Evolutionary conservation across 2,113 vertebrate genomes (phyloP).

Genomic region (Coptodon rendalli): DNA sequence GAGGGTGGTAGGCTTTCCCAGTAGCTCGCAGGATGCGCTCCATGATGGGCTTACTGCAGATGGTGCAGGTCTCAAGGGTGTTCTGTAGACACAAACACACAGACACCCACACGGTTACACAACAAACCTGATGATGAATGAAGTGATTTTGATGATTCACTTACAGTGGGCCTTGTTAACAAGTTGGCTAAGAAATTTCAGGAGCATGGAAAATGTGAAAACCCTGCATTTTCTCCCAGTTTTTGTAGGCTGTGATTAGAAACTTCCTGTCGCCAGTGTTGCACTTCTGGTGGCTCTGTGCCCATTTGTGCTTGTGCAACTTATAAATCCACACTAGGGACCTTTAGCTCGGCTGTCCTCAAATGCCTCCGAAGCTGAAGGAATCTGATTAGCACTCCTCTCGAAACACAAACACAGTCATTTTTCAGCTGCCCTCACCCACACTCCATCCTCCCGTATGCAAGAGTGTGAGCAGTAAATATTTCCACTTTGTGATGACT

Average conservation of each 20-base stretch:
- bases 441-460: conserved; percentile 44
- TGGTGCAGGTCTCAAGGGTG: conserved; percentile 91
- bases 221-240: neutral
- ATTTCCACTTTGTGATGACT: conserved; percentile 77
- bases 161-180: neutral
- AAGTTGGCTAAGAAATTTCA: neutral
- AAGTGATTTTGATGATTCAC: neutral
- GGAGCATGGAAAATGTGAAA: neutral
- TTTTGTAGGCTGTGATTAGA: neutral
- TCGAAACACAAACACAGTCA: conserved; percentile 63
- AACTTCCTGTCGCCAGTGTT: neutral
- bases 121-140: neutral
- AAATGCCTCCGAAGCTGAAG: conserved; percentile 46
- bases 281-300: neutral
- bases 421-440: conserved; percentile 56
- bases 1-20: conserved; percentile 94
- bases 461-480: conserved; percentile 66
- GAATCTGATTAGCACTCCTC: conserved; percentile 66
- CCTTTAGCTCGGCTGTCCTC: conserved; percentile 43
- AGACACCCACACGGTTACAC: conserved; percentile 33
- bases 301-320: neutral
- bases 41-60: conserved; percentile 96
- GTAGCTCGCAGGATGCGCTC: conserved; percentile 95
- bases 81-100: conserved; percentile 72
- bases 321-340: conserved; percentile 19